Base-by-base conservation (phyloP, 2,888 invertebrate species). In the Stenolophus ochropezus region DNA sequence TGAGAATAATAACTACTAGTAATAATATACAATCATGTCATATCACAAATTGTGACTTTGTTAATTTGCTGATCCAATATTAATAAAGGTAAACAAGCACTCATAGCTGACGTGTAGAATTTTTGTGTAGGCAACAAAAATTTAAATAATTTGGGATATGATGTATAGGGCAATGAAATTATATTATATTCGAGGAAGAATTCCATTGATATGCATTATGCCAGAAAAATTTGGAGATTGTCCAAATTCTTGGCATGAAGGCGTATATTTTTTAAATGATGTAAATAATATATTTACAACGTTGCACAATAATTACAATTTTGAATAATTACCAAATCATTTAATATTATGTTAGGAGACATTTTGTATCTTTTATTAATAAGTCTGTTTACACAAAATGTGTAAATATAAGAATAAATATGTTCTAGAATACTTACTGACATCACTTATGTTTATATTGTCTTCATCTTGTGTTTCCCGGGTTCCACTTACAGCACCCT, bases 341-440 rank as follows among this genome's bases (percentile, higher is more conserved):
- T n/a, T n/a, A n/a, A n/a, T n/a, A n/a, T n/a, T n/a, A n/a, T n/a
- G n/a, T n/a, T n/a, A n/a, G n/a, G n/a, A n/a, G n/a, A n/a, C n/a
- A n/a, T n/a, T n/a, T n/a, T n/a, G n/a, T n/a, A n/a, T n/a, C n/a
- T n/a, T n/a, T n/a, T n/a, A n/a, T n/a, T n/a, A n/a, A n/a, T n/a
- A n/a, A n/a, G n/a, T n/a, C n/a, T n/a, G n/a, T n/a, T n/a, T n/a
- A n/a, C n/a, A n/a, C n/a, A n/a, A n/a, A n/a, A n/a, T 49, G 33
- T 4, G 33, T 49, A 56, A 56, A 8, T 56, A 3, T 56, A 16
- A 42, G 42, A 69, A 25, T 58, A 47, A 58, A n/a, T n/a, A n/a
- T n/a, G n/a, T n/a, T n/a, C n/a, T n/a, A n/a, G 73, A 23, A 86
- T 91, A 94, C 94, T 94, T 91, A 95, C 94, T 92, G 91, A 95